phyloP scores from a whole-genome alignment of 2,888 invertebrate genomes.

The Sesia apiformis region DNA sequence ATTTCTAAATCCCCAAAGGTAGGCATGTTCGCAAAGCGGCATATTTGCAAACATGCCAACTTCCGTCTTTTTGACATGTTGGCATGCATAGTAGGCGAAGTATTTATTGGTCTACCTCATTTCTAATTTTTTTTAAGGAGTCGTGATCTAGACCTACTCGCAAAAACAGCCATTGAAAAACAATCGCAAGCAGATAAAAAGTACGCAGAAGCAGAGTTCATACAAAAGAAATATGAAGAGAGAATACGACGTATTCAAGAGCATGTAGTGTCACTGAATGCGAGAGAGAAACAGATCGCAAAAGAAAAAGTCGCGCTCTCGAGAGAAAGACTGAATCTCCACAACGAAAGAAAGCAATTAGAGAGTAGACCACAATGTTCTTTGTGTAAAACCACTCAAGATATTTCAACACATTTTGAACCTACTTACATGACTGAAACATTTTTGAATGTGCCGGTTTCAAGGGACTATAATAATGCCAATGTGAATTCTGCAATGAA shows the following conservation, averaged over 20 bases:
- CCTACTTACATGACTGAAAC: conserved; percentile 32
- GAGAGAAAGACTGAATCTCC: conserved; percentile 71
- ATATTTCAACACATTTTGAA: conserved; percentile 26
- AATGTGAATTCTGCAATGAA: conserved; percentile 39
- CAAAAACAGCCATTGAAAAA: conserved; percentile 73
- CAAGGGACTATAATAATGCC: conserved; percentile 38
- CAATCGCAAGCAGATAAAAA: conserved; percentile 74
- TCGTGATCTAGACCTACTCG: conserved; percentile 67
- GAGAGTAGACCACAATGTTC: conserved; percentile 56
- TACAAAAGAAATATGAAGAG: conserved; percentile 73
- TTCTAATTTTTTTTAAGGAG: conserved; percentile 29
- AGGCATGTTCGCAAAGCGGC: no score
- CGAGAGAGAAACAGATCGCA: conserved; percentile 75
- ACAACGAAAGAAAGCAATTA: conserved; percentile 67
- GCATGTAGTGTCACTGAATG: conserved; percentile 68
- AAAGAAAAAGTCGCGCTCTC: conserved; percentile 76
- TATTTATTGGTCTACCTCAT: no score
- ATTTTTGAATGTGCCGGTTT: conserved; percentile 32
- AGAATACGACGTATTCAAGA: conserved; percentile 72
- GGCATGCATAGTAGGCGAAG: no score
- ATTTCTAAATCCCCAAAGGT: no score
- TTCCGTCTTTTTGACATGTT: no score
- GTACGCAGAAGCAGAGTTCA: conserved; percentile 68
- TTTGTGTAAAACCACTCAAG: conserved; percentile 48
- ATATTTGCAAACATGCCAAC: no score